A percentile compares a stretch with the other conserved stretches of the same genome.
Conservation (phyloP, 2,797 vertebrate species). For the Halcyon badia region DNA sequence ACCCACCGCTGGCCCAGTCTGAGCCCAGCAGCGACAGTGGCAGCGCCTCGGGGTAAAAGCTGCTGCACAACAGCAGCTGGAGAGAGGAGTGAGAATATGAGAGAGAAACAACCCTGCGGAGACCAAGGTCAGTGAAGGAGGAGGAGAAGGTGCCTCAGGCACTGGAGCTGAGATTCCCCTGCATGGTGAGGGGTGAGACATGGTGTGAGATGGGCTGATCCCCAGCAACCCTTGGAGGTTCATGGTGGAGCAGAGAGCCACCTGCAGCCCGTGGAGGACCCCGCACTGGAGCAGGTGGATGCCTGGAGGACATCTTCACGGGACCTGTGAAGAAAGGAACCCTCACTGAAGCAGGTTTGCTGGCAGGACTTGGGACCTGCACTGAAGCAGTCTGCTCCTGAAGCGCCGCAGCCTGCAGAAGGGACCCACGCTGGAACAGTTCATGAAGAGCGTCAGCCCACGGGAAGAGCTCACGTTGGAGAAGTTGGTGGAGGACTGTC, state of each 20-base stretch:
- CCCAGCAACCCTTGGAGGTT: neutral
- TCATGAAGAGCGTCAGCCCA: neutral
- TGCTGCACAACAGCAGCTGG: fast-evolving
- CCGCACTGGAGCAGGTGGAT: fast-evolving
- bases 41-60: neutral
- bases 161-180: neutral
- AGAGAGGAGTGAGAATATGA: neutral
- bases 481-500: neutral
- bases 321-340: neutral
- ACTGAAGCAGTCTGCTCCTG: neutral
- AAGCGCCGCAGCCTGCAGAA: neutral
- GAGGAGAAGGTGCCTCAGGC: neutral
- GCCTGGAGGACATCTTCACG: neutral
- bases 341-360: neutral
- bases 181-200: too few relatives aligned
- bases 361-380: neutral
- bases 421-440: neutral
- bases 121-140: neutral
- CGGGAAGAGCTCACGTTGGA: neutral
- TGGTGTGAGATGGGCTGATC: neutral
- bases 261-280: neutral
- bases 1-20: fast-evolving
- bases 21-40: fast-evolving
- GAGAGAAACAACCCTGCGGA: neutral
- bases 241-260: neutral